Base-by-base conservation (phyloP, 2,888 invertebrate genomes). In the Limnephilus rhombicus region DNA sequence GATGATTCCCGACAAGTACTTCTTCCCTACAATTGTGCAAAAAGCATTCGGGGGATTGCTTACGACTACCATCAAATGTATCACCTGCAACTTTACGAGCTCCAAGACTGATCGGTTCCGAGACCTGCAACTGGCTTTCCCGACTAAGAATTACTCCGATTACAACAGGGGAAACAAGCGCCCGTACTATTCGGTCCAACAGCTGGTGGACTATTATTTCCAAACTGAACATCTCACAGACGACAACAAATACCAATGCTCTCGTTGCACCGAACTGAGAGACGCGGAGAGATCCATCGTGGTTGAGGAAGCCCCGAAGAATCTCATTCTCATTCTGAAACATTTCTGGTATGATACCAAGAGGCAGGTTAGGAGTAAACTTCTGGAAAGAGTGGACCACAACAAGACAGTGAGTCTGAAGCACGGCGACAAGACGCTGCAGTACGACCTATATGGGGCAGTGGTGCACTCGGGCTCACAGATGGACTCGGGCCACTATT, bases 401-500 rank as follows among this genome's bases (percentile, higher is more conserved):
- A 97, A 97, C 94, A 97, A 96, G 93, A 95, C 93, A 93, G 94
- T 92, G 92, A 94, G 93, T 0, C 92, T 93, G 4, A 93, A 94
- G 18, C 85, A 94, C 93, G 80, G 93, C 92, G 2, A 94, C 93
- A 31, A 91, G 93, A 34, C 68, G 7, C 96, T 96, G 92, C 96
- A 96, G 31, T 98, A 98, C 95, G 96, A 96, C 80, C 95, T 99
- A 68, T 98, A 98, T 94, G 98, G 98, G 0, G 98, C 98, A 0
- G 98, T 99, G 0, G 97, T 99, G 0, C 99, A 99, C 95, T 97
- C 97, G 0, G 99, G 99, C 2, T 97, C 97, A 37, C 98, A 98
- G 90, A 97, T 98, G 93, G 98, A 98, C 94, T 98, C 98, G 0
- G 99, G 98, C 0, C 99, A 99, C 94, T 99, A 99, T 95, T 98